Base-by-base conservation (phyloP, 2,888 invertebrate genomes). In the Epirrita christyi region DNA sequence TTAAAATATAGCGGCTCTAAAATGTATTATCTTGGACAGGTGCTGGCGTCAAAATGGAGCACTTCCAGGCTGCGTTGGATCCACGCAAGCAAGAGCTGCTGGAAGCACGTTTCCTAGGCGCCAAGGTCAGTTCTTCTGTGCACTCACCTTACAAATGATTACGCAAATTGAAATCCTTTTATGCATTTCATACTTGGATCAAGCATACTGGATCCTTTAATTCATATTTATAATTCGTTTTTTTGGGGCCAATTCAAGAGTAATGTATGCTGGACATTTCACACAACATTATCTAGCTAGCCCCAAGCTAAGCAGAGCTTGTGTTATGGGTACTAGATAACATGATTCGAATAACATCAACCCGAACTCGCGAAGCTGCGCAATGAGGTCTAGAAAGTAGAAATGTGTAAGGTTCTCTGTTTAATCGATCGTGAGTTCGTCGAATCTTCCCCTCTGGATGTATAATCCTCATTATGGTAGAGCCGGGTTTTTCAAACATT, bases 31-130 rank as follows among this genome's bases (percentile, higher is more conserved):
- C 76, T 71, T 83, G 75, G 66, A 76, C 93, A 96, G 96, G 96
- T 95, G 96, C 95, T 95, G 96, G 96, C 95, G 96, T 96, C 95
- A 96, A 96, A 95, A 97, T 98, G 97, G 97, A 98, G 95, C 97
- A 97, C 93, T 97, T 97, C 95, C 97, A 97, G 94, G 95, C 97
- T 93, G 96, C 96, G 94, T 95, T 99, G 93, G 98, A 99, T 94
- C 98, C 98, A 92, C 96, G 98, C 92, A 99, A 98, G 94, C 98
- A 98, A 94, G 98, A 99, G 95, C 95, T 99, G 91, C 95, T 99
- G 92, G 99, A 99, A 94, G 98, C 98, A 85, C 96, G 99, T 92
- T 98, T 98, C 94, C 95, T 98, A 91, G 98, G 98, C 93, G 96
- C 96, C 93, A 96, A 97, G 97, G 97, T 98, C 92, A 96, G 97